Conservation (phyloP, 2,888 invertebrate species). For the Laspeyria flexula region DNA sequence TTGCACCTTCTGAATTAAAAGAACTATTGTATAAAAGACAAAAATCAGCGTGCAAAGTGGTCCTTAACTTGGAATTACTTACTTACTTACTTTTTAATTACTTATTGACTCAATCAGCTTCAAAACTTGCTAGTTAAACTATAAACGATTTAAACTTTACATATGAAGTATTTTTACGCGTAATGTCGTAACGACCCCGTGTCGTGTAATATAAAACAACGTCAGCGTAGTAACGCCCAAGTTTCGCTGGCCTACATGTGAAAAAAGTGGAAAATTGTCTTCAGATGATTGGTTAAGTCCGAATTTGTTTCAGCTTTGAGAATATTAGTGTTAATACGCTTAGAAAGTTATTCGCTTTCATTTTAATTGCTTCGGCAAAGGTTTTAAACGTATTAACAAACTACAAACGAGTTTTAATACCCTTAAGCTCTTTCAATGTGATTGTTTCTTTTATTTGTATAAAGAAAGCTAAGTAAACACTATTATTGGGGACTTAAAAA, state of each 20-base stretch:
- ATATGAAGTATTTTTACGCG: no score
- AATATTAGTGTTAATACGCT: conserved; percentile 9
- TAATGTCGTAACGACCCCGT: conserved; percentile 10
- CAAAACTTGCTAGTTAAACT: no score
- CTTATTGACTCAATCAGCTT: no score
- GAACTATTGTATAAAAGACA: no score
- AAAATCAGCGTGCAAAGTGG: no score
- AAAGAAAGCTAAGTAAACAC: neutral
- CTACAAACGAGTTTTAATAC: conserved; percentile 1
- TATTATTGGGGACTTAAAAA: neutral
- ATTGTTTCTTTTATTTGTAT: neutral
- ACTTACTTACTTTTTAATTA: no score
- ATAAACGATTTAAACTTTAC: no score
- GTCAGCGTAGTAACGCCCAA: conserved; percentile 6
- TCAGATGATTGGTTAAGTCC: conserved; percentile 19
- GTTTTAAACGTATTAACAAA: conserved; percentile 5
- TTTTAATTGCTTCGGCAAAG: conserved; percentile 11
- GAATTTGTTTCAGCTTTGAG: conserved; percentile 21
- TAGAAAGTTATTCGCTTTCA: conserved; percentile 9
- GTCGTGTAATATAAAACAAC: conserved; percentile 7
- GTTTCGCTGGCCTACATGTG: conserved; percentile 57
- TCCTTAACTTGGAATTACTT: no score
- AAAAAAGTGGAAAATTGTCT: conserved; percentile 55
- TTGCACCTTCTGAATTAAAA: no score
- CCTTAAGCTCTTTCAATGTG: neutral